Evolutionary conservation across 2,113 vertebrate genomes (phyloP).

Genomic region (Benitochromis conjunctus): DNA sequence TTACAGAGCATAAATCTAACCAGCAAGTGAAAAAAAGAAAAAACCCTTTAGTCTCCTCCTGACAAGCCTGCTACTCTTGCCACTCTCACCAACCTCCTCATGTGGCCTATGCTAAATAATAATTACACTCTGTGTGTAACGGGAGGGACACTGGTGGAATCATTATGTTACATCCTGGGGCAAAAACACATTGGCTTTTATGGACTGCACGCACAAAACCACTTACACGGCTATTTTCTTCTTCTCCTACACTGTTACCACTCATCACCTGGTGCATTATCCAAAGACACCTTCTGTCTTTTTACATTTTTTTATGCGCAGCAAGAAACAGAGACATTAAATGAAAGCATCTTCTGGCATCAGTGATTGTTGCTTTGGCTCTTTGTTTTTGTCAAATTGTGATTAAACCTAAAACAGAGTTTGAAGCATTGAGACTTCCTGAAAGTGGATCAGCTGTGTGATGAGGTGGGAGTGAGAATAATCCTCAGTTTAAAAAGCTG

Average conservation of each 20-base stretch:
- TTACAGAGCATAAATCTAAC: not conserved
- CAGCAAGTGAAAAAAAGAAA: not conserved
- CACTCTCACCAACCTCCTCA: not conserved
- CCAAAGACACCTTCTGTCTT: not conserved
- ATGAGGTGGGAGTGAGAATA: not conserved
- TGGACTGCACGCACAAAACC: not conserved
- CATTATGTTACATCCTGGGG: not conserved
- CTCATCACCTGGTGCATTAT: not conserved
- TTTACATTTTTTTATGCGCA: not conserved
- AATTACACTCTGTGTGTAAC: accelerated
- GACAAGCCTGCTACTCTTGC: not conserved
- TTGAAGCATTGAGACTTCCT: not conserved
- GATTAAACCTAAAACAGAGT: not conserved
- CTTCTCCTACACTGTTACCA: not conserved
- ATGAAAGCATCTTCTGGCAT: not conserved
- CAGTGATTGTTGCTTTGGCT: not conserved
- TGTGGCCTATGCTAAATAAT: not conserved
- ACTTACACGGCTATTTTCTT: not conserved
- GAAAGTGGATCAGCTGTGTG: not conserved
- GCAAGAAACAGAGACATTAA: not conserved
- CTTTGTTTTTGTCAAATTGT: not conserved
- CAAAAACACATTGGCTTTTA: not conserved
- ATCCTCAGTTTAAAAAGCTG: not conserved
- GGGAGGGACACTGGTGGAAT: accelerated
- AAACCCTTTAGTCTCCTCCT: not conserved